These are phyloP conservation scores for Ormyrus thymus DNA, from an alignment of 2,888 invertebrate species.

Conservation along the genomic window DNA sequence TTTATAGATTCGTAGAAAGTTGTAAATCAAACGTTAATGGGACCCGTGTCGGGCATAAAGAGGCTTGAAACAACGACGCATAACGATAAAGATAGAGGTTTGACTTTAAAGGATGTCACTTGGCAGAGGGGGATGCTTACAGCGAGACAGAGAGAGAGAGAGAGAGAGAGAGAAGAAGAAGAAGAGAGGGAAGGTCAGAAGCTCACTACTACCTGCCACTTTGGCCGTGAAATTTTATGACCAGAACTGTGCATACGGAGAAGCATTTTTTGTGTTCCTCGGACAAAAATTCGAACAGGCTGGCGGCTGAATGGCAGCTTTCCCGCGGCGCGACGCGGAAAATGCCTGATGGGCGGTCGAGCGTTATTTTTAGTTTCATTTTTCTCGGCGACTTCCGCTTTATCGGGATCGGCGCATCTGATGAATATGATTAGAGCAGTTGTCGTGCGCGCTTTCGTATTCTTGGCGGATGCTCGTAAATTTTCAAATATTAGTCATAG, in stretches of 20 bases:
- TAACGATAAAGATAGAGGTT: constrained; percentile 73
- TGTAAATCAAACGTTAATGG: constrained; percentile 75
- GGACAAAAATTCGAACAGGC: too few species aligned
- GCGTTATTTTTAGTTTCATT: too few species aligned
- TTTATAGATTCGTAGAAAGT: constrained; percentile 73
- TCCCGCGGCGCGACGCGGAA: neutral
- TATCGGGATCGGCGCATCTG: constrained; percentile 33
- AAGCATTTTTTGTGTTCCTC: too few species aligned
- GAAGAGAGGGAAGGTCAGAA: constrained; percentile 7
- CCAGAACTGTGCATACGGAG: constrained; percentile 8
- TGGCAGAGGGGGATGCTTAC: constrained; percentile 29
- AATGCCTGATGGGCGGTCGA: neutral
- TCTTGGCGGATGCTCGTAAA: constrained; percentile 21
- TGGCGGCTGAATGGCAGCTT: too few species aligned
- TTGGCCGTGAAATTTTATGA: constrained; percentile 51
- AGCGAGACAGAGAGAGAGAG: neutral
- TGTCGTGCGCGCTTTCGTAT: constrained; percentile 16
- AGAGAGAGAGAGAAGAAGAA: neutral
- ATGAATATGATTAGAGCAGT: constrained; percentile 46
- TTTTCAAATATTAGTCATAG: constrained; percentile 43
- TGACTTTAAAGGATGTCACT: constrained; percentile 56
- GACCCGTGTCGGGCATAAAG: constrained; percentile 71
- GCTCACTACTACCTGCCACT: constrained; percentile 36
- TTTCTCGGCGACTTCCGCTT: constrained; percentile 12
- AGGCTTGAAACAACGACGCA: constrained; percentile 72